These are phyloP conservation scores for Anastrepha obliqua DNA, from an alignment of 1,140 invertebrate genomes.

Conservation along the genomic window DNA sequence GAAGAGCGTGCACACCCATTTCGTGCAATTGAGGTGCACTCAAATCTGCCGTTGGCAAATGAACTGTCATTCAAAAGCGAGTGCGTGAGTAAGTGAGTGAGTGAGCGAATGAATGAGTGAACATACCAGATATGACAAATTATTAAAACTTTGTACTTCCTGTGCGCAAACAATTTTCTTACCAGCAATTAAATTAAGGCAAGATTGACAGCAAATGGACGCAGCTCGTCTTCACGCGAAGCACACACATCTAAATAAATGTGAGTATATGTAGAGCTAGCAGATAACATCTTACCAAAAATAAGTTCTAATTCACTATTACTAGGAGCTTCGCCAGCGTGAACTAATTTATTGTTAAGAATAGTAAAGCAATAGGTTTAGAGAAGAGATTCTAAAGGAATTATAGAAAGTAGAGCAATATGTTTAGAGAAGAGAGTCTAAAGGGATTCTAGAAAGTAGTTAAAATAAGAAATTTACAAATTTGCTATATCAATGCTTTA, in stretches of 20 bases:
- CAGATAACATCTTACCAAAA: no score
- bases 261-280: no score
- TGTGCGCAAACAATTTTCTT: constrained; percentile 41
- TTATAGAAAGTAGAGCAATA: no score
- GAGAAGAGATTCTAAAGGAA: no score
- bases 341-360: no score
- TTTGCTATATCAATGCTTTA: no score
- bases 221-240: neutral
- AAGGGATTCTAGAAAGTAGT: no score
- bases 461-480: no score
- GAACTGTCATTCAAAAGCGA: constrained; percentile 47
- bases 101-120: neutral
- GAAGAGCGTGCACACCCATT: neutral
- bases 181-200: constrained; percentile 49
- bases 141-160: constrained; percentile 43
- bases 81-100: neutral
- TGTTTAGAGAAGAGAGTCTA: no score
- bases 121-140: neutral
- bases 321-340: no score
- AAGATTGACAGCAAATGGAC: constrained; percentile 12
- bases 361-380: no score
- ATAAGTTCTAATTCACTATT: no score
- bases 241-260: neutral
- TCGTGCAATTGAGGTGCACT: constrained; percentile 32
- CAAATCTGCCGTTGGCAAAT: constrained; percentile 28